Evolutionary conservation across 2,797 vertebrate species (phyloP), one percentile per base, ranked within the genome.

Genomic region (Muscicapa striata): DNA sequence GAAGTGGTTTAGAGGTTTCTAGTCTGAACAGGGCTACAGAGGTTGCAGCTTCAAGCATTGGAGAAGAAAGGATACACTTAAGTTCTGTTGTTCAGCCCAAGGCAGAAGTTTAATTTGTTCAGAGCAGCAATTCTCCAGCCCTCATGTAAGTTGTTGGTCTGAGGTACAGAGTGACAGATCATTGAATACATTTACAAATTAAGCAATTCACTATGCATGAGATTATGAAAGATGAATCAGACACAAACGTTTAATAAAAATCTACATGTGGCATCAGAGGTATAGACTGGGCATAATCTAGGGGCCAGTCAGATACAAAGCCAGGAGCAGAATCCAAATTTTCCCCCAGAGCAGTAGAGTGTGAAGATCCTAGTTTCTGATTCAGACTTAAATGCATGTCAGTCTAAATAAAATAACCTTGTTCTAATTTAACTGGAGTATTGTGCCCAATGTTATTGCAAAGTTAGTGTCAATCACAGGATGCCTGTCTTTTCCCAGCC

Each of bases 401-500:
- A 83, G 57, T 61, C 75, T 64, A 94, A 93, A 88, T 72, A 73
- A 91, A 87, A 95, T 67, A 74, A 93, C 58, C 58, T 72, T 81
- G 76, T 66, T 92, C 58, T 91, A 92, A 93, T 95, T 87, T 84
- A 94, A 81, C 69, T 49, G 64, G 74, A 52, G 41, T 9, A 81
- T 21, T 81, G 73, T 75, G 34, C 62, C 69, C 66, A 89, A 7
- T 52, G 54, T 66, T 93, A 89, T 41, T 85, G 79, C 76, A 68
- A 88, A 95, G 83, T 88, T 79, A 84, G 51, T 70, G 94, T 91
- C 92, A 94, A 51, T 92, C 92, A 96, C 58, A 75, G 72, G 73
- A 62, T 84, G 73, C 36, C 38, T 63, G 6, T 67, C 52, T 82
- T 82, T 91, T 46, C 87, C 69, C 13, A 78, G 73, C 45, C 87